Percentiles rank a stretch among this genome's conserved stretches.
These are phyloP conservation scores for Microctenopoma steveboyesi DNA, from an alignment of 2,797 vertebrate genomes.

Conservation along the genomic window DNA sequence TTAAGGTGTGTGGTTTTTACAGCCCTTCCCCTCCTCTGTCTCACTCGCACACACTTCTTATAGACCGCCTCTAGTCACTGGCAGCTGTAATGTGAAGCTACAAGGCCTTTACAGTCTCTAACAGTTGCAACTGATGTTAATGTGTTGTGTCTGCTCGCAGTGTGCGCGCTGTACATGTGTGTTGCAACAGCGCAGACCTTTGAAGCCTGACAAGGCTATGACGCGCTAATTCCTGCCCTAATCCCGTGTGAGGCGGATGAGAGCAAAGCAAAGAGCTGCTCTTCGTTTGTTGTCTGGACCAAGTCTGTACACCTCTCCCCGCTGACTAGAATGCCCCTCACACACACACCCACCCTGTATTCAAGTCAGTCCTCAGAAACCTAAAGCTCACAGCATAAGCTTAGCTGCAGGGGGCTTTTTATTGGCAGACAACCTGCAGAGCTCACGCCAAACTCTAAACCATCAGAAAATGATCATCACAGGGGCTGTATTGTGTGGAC, in stretches of 20 bases:
- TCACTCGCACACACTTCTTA: slow-evolving; percentile 52
- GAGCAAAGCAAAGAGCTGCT: slow-evolving; percentile 60
- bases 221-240: slow-evolving; percentile 77
- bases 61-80: slow-evolving; percentile 62
- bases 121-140: slow-evolving; percentile 70
- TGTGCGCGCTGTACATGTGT: slow-evolving; percentile 58
- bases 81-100: slow-evolving; percentile 68
- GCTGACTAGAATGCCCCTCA: slow-evolving; percentile 1
- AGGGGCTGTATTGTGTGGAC: slow-evolving; percentile 57
- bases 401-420: slow-evolving; percentile 67
- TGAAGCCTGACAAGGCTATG: slow-evolving; percentile 69
- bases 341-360: neutral
- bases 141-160: slow-evolving; percentile 76
- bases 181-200: slow-evolving; percentile 64
- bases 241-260: slow-evolving; percentile 71
- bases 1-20: slow-evolving; percentile 82
- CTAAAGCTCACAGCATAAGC: slow-evolving; percentile 49
- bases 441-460: slow-evolving; percentile 54
- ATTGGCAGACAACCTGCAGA: slow-evolving; percentile 55
- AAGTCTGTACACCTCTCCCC: slow-evolving; percentile 60
- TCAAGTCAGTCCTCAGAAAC: slow-evolving; percentile 56
- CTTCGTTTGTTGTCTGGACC: slow-evolving; percentile 70
- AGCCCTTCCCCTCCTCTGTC: slow-evolving; percentile 67
- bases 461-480: slow-evolving; percentile 58
- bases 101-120: slow-evolving; percentile 59